Evolutionary conservation across 2,113 vertebrate species (phyloP).

Genomic region (Pteruthius melanotis): DNA sequence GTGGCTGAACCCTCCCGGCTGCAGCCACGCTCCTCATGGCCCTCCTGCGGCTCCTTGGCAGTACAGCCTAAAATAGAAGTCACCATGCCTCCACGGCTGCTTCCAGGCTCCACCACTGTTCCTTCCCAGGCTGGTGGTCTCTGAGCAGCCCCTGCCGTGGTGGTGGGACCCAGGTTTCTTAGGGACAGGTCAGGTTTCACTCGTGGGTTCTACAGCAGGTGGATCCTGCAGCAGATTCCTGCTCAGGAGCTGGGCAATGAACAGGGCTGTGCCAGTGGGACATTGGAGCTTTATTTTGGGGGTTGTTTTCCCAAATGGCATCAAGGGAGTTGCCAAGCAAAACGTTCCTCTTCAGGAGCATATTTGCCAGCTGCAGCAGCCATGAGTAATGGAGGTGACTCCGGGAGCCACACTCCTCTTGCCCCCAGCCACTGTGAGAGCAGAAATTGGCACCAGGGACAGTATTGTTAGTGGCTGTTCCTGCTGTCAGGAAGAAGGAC

Average conservation of each 20-base stretch:
- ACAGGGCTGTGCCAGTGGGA: neutral
- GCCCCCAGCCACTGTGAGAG: neutral
- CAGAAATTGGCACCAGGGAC: neutral
- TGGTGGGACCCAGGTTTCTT: neutral
- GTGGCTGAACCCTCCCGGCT: rapidly evolving
- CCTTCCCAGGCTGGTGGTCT: neutral
- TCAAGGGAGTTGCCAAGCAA: neutral
- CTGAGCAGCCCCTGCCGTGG: neutral
- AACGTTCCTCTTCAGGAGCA: neutral
- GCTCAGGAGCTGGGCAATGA: neutral
- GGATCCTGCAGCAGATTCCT: neutral
- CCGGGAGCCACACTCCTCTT: neutral
- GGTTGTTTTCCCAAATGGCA: neutral
- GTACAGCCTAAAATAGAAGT: neutral
- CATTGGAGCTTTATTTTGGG: neutral
- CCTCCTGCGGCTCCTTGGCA: neutral
- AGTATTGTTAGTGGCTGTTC: neutral
- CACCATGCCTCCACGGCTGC: rapidly evolving
- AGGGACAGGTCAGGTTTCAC: neutral
- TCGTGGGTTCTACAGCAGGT: neutral
- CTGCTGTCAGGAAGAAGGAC: neutral
- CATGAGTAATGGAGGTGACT: neutral
- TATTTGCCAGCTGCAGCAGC: neutral
- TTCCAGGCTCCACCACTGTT: neutral
- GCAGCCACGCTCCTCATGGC: neutral